Percentiles rank a stretch among this genome's conserved stretches.
These are phyloP conservation scores for Alethe diademata DNA, from an alignment of 2,113 vertebrate species.

Conservation along the genomic window DNA sequence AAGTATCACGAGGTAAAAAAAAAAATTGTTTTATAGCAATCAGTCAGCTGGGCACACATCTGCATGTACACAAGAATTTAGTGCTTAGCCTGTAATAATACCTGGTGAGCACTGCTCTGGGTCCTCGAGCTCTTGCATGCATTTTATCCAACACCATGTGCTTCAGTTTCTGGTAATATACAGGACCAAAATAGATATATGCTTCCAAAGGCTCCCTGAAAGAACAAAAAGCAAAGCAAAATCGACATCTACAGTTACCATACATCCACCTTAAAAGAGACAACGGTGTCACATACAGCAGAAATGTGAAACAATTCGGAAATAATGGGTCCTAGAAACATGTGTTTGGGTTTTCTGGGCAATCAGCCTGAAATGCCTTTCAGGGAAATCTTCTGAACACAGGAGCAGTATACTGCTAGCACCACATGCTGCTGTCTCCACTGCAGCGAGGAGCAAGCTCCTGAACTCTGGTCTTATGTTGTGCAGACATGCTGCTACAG, in stretches of 20 bases:
- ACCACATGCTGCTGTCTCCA: background rate
- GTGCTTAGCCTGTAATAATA: constrained; percentile 38
- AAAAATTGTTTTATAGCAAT: background rate
- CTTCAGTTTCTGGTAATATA: constrained; percentile 98
- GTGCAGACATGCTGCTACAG: background rate
- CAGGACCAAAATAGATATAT: constrained; percentile 96
- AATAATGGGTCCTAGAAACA: background rate
- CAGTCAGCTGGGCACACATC: background rate
- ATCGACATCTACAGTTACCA: background rate
- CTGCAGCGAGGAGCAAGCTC: background rate
- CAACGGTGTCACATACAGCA: background rate
- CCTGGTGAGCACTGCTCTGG: constrained; percentile 96
- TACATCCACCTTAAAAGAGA: background rate
- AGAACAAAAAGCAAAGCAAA: background rate
- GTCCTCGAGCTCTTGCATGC: constrained; percentile 95
- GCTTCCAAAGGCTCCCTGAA: constrained; percentile 93
- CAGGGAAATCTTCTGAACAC: background rate
- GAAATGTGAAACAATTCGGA: background rate
- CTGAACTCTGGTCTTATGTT: background rate
- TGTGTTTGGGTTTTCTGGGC: background rate
- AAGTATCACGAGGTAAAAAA: background rate
- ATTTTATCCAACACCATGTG: constrained; percentile 99
- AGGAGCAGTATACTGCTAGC: background rate
- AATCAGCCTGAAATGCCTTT: background rate
- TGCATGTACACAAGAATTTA: background rate